phyloP scores from a whole-genome alignment of 2,888 invertebrate genomes.

The Candidula unifasciata region DNA sequence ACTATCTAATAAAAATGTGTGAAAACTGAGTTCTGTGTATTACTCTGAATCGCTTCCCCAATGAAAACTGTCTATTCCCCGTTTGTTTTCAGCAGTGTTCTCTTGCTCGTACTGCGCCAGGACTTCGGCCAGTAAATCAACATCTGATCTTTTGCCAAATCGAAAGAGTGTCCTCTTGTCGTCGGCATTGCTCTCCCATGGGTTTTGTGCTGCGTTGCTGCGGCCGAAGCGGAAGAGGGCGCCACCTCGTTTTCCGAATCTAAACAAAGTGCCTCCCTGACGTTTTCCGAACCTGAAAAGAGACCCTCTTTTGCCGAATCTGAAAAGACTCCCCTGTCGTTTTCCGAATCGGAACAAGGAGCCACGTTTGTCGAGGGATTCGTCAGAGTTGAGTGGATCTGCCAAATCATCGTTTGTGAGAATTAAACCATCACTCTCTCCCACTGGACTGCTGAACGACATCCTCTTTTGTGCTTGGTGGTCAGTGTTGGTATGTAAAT shows the following conservation, averaged over 20 bases:
- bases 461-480: constrained; percentile 10
- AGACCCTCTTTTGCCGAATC: constrained; percentile 61
- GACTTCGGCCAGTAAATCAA: constrained; percentile 40
- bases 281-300: constrained; percentile 65
- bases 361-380: constrained; percentile 58
- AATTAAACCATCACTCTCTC: not conserved
- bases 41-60: constrained; percentile 52
- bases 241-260: constrained; percentile 62
- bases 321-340: constrained; percentile 56
- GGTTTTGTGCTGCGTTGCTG: constrained; percentile 9
- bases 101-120: constrained; percentile 38
- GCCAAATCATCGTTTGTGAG: not conserved
- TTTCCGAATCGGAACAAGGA: constrained; percentile 64
- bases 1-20: too few species aligned
- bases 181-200: not conserved
- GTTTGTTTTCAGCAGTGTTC: constrained; percentile 33
- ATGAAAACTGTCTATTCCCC: constrained; percentile 49
- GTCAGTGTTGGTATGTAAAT: not conserved
- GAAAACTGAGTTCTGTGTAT: not conserved
- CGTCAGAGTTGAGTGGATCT: not conserved
- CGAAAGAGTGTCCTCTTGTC: constrained; percentile 54
- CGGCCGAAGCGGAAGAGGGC: constrained; percentile 60
- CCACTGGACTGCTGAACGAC: not conserved
- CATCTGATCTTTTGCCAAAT: constrained; percentile 56
- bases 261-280: constrained; percentile 57